Conservation (phyloP, 2,888 invertebrate genomes). For the Drosophila quasianomalipes region DNA sequence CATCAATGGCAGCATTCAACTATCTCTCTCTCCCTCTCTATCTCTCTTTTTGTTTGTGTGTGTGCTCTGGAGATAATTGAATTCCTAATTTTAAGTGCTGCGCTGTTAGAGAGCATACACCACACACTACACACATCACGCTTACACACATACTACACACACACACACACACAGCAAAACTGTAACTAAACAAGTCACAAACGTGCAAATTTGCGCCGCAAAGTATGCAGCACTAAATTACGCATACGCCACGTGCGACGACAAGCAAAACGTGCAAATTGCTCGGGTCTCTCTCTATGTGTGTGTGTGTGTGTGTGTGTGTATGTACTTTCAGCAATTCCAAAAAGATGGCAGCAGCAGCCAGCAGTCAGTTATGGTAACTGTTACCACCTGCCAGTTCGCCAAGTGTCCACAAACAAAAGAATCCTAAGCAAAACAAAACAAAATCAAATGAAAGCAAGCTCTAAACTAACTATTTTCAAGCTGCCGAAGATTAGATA, state of each 20-base stretch:
- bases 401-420: slow-evolving; percentile 80
- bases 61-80: slow-evolving; percentile 67
- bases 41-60: slow-evolving; percentile 9
- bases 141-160: slow-evolving; percentile 5
- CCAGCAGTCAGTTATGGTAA: slow-evolving; percentile 17
- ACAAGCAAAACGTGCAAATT: slow-evolving; percentile 72
- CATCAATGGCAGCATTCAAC: slow-evolving; percentile 55
- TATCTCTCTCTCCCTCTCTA: neutral
- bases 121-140: slow-evolving; percentile 2
- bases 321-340: slow-evolving; percentile 4
- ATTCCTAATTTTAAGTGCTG: slow-evolving; percentile 81
- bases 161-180: slow-evolving; percentile 19
- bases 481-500: slow-evolving; percentile 15
- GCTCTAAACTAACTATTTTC: slow-evolving; percentile 4
- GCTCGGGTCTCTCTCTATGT: slow-evolving; percentile 28
- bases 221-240: slow-evolving; percentile 81
- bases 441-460: slow-evolving; percentile 53
- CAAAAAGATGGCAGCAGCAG: slow-evolving; percentile 20
- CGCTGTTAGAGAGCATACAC: slow-evolving; percentile 50
- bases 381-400: slow-evolving; percentile 68
- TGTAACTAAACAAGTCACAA: slow-evolving; percentile 68
- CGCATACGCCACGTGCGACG: slow-evolving; percentile 75
- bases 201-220: slow-evolving; percentile 79
- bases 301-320: neutral
- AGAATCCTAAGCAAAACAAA: slow-evolving; percentile 36